Evolutionary conservation across 2,888 invertebrate species (phyloP).

Genomic region (Hypsopygia costalis): DNA sequence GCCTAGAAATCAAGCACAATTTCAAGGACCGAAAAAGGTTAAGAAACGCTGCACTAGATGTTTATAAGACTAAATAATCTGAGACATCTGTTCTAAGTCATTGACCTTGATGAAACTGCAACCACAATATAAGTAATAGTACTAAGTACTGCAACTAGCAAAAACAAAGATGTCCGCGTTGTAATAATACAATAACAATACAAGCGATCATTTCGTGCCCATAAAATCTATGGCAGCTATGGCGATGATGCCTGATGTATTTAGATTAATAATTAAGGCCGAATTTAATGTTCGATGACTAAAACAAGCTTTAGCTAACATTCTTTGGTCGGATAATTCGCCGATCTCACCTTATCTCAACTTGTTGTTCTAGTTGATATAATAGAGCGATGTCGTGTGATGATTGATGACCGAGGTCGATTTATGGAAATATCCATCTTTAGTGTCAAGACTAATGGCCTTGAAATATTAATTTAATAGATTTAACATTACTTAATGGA

Average conservation of each 20-base stretch:
- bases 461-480: conserved; percentile 22
- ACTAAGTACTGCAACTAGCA: not conserved
- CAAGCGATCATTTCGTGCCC: conserved; percentile 1
- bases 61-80: too few species aligned
- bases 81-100: too few species aligned
- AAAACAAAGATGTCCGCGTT: not conserved
- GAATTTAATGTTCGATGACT: conserved; percentile 1
- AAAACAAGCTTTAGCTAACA: not conserved
- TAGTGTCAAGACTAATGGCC: conserved; percentile 42
- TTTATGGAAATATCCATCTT: conserved; percentile 53
- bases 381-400: conserved; percentile 42
- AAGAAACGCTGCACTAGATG: too few species aligned
- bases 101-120: too few species aligned
- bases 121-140: too few species aligned
- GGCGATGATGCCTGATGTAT: conserved; percentile 1
- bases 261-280: conserved; percentile 8
- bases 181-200: not conserved
- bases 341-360: conserved; percentile 40
- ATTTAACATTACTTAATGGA: not conserved
- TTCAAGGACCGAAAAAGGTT: too few species aligned
- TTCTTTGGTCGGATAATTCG: conserved; percentile 1
- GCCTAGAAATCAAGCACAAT: too few species aligned
- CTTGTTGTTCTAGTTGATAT: conserved; percentile 42
- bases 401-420: conserved; percentile 65
- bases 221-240: not conserved